Conservation (phyloP, 2,888 invertebrate species). For the Lissocephala sabroskyi region DNA sequence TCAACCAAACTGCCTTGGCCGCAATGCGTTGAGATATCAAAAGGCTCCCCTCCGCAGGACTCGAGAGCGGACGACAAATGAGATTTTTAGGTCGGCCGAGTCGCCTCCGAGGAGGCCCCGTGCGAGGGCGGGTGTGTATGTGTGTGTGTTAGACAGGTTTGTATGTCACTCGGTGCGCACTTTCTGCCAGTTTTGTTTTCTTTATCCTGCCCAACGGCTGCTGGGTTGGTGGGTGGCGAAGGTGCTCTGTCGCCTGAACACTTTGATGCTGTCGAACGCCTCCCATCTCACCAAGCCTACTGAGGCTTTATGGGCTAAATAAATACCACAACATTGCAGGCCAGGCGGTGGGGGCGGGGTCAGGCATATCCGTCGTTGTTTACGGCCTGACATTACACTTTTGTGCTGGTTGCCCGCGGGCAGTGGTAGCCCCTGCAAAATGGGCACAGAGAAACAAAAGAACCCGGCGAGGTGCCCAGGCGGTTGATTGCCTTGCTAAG, state of each 20-base stretch:
- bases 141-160: constrained; percentile 40
- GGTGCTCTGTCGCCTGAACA: constrained; percentile 42
- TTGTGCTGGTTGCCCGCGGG: constrained; percentile 50
- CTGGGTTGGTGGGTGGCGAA: too few species aligned
- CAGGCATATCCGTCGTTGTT: constrained; percentile 1
- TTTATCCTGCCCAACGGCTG: too few species aligned
- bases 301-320: constrained; percentile 63
- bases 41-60: too few species aligned
- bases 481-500: too few species aligned
- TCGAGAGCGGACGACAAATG: constrained; percentile 59
- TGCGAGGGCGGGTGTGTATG: constrained; percentile 2
- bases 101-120: constrained; percentile 9
- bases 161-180: constrained; percentile 41
- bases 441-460: neutral
- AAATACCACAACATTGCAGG: constrained; percentile 42
- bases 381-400: constrained; percentile 50
- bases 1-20: constrained; percentile 11
- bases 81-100: constrained; percentile 65
- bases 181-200: constrained; percentile 9
- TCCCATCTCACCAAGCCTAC: constrained; percentile 32
- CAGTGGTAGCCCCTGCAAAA: constrained; percentile 7
- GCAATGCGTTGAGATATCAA: too few species aligned
- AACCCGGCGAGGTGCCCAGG: too few species aligned
- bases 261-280: constrained; percentile 57
- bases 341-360: neutral